These are phyloP conservation scores for Keiferia lycopersicella DNA, from an alignment of 2,888 invertebrate species.

Conservation along the genomic window DNA sequence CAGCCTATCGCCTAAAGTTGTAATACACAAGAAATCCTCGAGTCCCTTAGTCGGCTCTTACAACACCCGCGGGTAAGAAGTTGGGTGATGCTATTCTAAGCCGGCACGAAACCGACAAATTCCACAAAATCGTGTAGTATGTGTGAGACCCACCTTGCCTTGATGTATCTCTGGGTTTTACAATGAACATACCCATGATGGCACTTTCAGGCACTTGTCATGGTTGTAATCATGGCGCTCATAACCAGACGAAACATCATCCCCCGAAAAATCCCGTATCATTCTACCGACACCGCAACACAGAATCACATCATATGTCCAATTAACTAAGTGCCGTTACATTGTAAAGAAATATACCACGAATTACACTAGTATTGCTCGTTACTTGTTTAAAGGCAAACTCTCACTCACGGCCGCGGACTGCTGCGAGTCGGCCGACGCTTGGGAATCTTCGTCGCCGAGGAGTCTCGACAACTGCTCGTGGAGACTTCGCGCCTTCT, in stretches of 20 bases:
- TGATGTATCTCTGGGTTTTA: no score
- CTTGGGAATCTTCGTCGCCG: constrained; percentile 64
- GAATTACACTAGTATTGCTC: constrained; percentile 55
- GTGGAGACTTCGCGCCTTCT: constrained; percentile 51
- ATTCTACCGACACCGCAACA: constrained; percentile 3
- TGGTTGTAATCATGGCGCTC: constrained; percentile 2
- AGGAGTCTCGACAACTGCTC: constrained; percentile 66
- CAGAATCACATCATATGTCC: constrained; percentile 54
- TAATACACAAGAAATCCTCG: no score
- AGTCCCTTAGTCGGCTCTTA: no score
- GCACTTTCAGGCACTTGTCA: constrained; percentile 1
- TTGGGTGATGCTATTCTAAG: no score
- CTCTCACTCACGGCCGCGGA: constrained; percentile 60
- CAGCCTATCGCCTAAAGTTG: no score
- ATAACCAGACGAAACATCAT: neutral
- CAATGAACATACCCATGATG: neutral
- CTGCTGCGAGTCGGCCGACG: constrained; percentile 59
- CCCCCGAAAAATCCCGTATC: neutral
- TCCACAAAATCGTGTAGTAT: no score
- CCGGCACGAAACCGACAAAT: no score
- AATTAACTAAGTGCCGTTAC: constrained; percentile 45
- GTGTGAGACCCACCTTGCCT: no score
- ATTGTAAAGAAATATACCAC: constrained; percentile 47
- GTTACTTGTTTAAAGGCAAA: constrained; percentile 68
- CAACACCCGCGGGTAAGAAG: no score